phyloP scores from a whole-genome alignment of 2,797 vertebrate species.

The Sparidentex hasta region DNA sequence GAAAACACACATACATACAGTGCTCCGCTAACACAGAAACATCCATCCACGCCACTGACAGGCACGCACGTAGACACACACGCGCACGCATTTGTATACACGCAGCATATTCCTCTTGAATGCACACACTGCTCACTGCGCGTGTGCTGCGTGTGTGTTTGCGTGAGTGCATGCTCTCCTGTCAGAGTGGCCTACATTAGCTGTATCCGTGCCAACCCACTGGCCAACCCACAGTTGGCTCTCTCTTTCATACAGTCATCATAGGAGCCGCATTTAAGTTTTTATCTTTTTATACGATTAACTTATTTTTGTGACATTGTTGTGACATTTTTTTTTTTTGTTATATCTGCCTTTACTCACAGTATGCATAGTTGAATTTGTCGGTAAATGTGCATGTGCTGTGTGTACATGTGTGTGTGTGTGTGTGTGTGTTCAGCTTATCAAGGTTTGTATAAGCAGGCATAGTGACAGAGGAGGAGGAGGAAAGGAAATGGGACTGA shows the following conservation, averaged over 20 bases:
- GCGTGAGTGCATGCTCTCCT: neutral
- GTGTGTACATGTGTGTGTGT: neutral
- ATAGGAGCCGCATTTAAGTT: too few species aligned
- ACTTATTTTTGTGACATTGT: too few species aligned
- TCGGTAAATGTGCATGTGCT: neutral
- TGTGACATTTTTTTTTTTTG: too few species aligned
- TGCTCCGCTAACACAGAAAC: neutral
- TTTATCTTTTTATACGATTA: too few species aligned
- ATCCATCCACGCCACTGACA: neutral
- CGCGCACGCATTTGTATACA: constrained; percentile 8
- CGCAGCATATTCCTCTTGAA: constrained; percentile 24
- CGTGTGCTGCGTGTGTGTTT: constrained; percentile 17
- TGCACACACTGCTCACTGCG: constrained; percentile 18
- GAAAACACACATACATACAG: neutral
- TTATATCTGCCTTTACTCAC: constrained; percentile 20
- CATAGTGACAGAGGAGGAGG: constrained; percentile 16
- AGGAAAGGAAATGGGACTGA: constrained; percentile 11
- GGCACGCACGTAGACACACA: neutral
- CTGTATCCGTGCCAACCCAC: constrained; percentile 47
- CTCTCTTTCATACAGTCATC: constrained; percentile 24
- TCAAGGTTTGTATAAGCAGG: constrained; percentile 32
- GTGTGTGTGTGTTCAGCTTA: neutral
- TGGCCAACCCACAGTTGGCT: constrained; percentile 26
- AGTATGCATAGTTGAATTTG: neutral
- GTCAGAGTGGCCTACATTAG: constrained; percentile 44